phyloP scores from a whole-genome alignment of 2,113 vertebrate species.

The Sialia sialis region DNA sequence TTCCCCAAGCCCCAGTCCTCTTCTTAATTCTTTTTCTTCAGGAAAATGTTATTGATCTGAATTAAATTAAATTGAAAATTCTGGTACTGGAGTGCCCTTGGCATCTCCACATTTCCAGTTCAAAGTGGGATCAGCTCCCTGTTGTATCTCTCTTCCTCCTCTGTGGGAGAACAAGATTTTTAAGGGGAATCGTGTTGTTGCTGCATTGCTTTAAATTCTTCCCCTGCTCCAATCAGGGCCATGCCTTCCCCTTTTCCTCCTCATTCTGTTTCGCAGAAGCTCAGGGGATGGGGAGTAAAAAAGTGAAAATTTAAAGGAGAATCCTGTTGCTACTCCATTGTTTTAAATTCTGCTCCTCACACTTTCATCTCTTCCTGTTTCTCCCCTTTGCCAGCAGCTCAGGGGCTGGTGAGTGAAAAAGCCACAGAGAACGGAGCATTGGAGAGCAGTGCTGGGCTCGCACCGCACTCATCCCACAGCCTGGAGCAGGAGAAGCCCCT shows the following conservation, averaged over 20 bases:
- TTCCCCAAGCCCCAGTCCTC: neutral
- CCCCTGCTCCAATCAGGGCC: too few relatives aligned
- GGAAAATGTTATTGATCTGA: neutral
- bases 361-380: neutral
- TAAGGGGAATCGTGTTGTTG: neutral
- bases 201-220: neutral
- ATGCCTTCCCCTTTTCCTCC: neutral
- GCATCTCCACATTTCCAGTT: neutral
- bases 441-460: accelerated
- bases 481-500: neutral
- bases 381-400: neutral
- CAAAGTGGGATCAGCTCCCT: neutral
- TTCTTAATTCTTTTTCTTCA: neutral
- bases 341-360: neutral
- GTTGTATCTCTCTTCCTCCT: neutral
- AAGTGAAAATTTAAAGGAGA: neutral
- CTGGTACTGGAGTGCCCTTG: accelerated
- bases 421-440: accelerated
- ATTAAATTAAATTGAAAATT: neutral
- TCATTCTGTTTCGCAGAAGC: neutral
- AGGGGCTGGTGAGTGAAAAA: neutral
- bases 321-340: neutral
- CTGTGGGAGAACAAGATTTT: neutral
- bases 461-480: neutral
- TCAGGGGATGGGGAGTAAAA: neutral